Conservation (phyloP, 2,113 vertebrate genomes). For the Nothocercus nigrocapillus region DNA sequence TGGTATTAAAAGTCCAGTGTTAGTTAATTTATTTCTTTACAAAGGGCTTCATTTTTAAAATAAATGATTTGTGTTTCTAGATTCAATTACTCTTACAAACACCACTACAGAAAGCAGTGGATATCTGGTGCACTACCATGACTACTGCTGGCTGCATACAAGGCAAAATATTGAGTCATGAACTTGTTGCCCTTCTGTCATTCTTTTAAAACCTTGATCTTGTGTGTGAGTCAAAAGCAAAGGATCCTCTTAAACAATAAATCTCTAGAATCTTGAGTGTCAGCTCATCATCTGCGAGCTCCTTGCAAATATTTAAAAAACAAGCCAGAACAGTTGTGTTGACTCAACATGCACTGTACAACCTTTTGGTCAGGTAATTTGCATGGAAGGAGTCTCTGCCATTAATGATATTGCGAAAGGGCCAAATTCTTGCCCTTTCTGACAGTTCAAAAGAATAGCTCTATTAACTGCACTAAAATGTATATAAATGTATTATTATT, state of each 20-base stretch:
- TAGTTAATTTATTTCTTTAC: background rate
- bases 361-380: background rate
- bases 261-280: background rate
- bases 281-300: constrained; percentile 25
- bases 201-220: background rate
- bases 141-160: background rate
- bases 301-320: constrained; percentile 32
- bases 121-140: fast-evolving
- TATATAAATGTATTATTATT: background rate
- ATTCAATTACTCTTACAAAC: background rate
- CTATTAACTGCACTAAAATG: background rate
- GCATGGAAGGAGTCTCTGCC: background rate
- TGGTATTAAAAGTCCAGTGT: background rate
- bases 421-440: background rate
- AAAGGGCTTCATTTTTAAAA: background rate
- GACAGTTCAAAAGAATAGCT: background rate
- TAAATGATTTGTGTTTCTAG: background rate
- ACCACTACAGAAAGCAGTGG: background rate
- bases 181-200: background rate
- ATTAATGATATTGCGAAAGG: background rate
- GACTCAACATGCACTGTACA: background rate
- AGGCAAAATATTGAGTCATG: background rate
- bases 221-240: background rate
- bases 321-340: constrained; percentile 39
- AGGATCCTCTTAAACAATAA: constrained; percentile 1